phyloP scores from a whole-genome alignment of 1,140 invertebrate genomes.

The Contarinia nasturtii region DNA sequence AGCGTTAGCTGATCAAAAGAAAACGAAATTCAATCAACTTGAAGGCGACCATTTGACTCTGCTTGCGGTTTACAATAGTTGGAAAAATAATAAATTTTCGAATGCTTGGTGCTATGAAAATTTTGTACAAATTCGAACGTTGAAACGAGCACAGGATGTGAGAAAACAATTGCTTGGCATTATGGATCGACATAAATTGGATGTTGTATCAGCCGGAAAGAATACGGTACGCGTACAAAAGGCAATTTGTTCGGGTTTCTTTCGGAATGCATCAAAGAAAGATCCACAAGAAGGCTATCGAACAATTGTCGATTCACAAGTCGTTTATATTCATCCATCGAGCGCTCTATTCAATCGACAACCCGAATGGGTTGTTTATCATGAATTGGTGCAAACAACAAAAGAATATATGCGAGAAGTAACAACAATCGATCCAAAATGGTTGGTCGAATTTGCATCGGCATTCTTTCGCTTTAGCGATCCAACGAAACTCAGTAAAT shows the following conservation, averaged over 20 bases:
- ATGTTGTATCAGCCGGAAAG: slow-evolving; percentile 91
- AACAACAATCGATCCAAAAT: slow-evolving; percentile 96
- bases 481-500: slow-evolving; percentile 95
- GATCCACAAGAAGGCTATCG: slow-evolving; percentile 98
- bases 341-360: slow-evolving; percentile 94
- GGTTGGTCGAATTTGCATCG: slow-evolving; percentile 97
- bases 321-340: slow-evolving; percentile 98
- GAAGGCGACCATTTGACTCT: slow-evolving; percentile 97
- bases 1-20: slow-evolving; percentile 93
- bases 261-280: slow-evolving; percentile 96
- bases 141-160: slow-evolving; percentile 96
- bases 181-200: slow-evolving; percentile 96
- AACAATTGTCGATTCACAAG: slow-evolving; percentile 93
- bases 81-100: slow-evolving; percentile 98
- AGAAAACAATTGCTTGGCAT: slow-evolving; percentile 94
- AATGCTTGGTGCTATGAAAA: slow-evolving; percentile 99
- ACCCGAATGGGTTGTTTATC: slow-evolving; percentile 98
- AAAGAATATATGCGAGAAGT: slow-evolving; percentile 99
- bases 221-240: slow-evolving; percentile 93
- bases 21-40: slow-evolving; percentile 96
- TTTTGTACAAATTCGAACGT: slow-evolving; percentile 92
- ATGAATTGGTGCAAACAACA: slow-evolving; percentile 96
- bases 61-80: slow-evolving; percentile 97
- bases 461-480: slow-evolving; percentile 99
- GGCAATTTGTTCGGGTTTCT: slow-evolving; percentile 97